These are phyloP conservation scores for Lophochroa leadbeateri DNA, from an alignment of 2,113 vertebrate species.

Conservation along the genomic window DNA sequence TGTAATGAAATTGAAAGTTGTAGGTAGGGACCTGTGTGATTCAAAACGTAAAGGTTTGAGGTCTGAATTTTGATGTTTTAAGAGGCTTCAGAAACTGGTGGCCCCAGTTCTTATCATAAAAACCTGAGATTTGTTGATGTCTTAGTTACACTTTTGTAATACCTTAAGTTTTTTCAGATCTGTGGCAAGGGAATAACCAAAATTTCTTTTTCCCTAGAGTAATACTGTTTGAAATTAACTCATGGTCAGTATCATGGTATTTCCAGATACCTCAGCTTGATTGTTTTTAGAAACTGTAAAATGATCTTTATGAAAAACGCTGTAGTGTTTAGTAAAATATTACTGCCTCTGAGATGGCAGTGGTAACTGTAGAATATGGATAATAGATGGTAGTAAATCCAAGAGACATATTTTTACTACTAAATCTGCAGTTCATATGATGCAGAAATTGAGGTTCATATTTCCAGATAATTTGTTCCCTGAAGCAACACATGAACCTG, in stretches of 20 bases:
- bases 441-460: neutral
- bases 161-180: neutral
- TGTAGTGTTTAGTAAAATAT: neutral
- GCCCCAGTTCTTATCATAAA: neutral
- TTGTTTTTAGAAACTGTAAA: neutral
- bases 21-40: neutral
- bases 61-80: neutral
- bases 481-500: neutral
- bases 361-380: neutral
- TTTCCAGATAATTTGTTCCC: neutral
- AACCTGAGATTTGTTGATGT: neutral
- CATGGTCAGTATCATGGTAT: neutral
- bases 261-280: neutral
- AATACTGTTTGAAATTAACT: neutral
- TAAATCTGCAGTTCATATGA: neutral
- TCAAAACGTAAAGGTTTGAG: neutral
- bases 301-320: neutral
- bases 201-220: neutral
- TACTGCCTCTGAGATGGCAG: neutral
- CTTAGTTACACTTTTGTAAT: neutral
- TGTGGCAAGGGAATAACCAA: neutral
- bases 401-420: neutral
- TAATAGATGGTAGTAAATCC: neutral
- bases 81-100: neutral
- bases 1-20: neutral